These are phyloP conservation scores for Odontesthes bonariensis DNA, from an alignment of 2,113 vertebrate species.

Conservation along the genomic window DNA sequence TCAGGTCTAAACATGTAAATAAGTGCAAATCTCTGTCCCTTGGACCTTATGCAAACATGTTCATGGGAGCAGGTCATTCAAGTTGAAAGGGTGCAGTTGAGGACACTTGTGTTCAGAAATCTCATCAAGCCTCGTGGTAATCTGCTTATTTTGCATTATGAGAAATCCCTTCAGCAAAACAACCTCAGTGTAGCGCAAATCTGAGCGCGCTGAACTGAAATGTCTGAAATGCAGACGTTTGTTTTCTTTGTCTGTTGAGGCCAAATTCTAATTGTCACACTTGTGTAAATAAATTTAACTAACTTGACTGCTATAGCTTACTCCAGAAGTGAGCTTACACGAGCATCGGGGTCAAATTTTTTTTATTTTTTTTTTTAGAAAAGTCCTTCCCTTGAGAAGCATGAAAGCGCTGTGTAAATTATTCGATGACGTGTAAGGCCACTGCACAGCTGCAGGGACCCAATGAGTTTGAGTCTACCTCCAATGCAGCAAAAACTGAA, in stretches of 20 bases:
- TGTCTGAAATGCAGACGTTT: no score
- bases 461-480: not conserved
- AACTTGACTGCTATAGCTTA: not conserved
- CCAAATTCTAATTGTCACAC: not conserved
- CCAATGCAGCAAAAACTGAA: no score
- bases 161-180: not conserved
- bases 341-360: not conserved
- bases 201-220: not conserved
- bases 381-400: conserved; percentile 7
- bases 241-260: not conserved
- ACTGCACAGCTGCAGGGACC: conserved; percentile 11
- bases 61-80: not conserved
- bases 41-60: not conserved
- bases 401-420: conserved; percentile 10
- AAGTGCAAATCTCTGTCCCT: not conserved
- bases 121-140: not conserved
- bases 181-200: not conserved
- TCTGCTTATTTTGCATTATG: not conserved
- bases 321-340: not conserved
- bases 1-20: not conserved
- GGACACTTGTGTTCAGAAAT: not conserved
- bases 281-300: not conserved
- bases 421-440: not conserved
- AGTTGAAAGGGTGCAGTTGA: not conserved
- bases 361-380: no score